Conservation (phyloP, 1,140 invertebrate genomes). For the Periplaneta americana region DNA sequence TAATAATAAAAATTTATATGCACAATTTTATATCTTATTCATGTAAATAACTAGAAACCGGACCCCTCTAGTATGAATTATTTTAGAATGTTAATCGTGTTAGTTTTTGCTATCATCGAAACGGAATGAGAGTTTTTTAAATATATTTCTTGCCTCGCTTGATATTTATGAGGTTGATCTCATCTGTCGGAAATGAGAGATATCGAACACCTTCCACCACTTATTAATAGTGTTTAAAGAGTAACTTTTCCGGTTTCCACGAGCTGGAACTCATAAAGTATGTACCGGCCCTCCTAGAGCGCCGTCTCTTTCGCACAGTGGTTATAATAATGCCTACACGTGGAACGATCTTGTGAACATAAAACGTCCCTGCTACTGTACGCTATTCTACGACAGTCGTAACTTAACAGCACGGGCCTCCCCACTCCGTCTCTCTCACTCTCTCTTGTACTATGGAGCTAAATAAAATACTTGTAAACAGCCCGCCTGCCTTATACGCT, state of each 20-base stretch:
- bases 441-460: not conserved
- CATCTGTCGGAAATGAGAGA: not conserved
- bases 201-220: not conserved
- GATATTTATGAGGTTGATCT: not conserved
- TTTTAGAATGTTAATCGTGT: too few species aligned
- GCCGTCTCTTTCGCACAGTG: not conserved
- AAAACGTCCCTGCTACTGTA: not conserved
- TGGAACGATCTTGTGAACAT: not conserved
- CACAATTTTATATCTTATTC: too few species aligned
- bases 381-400: not conserved
- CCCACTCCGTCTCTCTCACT: not conserved
- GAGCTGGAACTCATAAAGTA: not conserved
- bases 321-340: not conserved
- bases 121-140: too few species aligned
- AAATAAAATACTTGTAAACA: not conserved
- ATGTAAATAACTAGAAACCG: too few species aligned
- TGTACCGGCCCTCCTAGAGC: not conserved
- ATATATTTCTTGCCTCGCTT: too few species aligned
- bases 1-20: too few species aligned
- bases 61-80: too few species aligned
- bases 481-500: not conserved
- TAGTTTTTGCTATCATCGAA: too few species aligned
- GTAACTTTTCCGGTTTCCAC: not conserved
- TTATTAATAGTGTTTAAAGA: not conserved
- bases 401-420: not conserved